phyloP scores from a whole-genome alignment of 2,113 vertebrate species.

The Psammodynastes pulverulentus region DNA sequence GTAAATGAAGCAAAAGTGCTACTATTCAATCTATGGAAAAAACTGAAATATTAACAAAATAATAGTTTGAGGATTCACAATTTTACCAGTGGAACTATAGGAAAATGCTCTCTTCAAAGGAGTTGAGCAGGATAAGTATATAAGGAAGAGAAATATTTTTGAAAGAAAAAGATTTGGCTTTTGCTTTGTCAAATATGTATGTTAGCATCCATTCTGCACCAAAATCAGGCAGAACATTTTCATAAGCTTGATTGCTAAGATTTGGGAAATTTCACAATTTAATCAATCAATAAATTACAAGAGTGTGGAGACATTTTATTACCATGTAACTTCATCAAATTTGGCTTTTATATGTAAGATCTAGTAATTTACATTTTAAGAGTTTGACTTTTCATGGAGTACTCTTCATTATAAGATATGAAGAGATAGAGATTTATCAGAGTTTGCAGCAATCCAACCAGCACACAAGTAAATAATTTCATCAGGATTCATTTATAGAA shows the following conservation, averaged over 20 bases:
- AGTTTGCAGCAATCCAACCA: too few species aligned
- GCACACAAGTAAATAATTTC: too few species aligned
- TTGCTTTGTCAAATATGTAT: conserved; percentile 18
- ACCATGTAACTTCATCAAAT: neutral
- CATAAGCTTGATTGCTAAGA: neutral
- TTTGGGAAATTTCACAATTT: neutral
- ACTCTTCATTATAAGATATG: conserved; percentile 42
- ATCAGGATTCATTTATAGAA: too few species aligned
- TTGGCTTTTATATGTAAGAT: conserved; percentile 25
- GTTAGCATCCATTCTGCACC: neutral
- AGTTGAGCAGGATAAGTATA: neutral
- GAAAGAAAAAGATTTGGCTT: neutral
- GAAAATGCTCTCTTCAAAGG: conserved; percentile 12
- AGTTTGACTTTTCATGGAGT: conserved; percentile 31
- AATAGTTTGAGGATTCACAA: conserved; percentile 52
- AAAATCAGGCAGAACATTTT: neutral
- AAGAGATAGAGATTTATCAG: neutral
- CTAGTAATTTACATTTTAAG: conserved; percentile 53
- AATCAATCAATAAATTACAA: neutral
- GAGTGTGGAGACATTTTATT: neutral
- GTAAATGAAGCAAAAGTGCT: conserved; percentile 47
- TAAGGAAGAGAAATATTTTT: neutral
- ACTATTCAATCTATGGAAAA: conserved; percentile 38
- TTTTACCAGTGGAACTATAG: conserved; percentile 35
- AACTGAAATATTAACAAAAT: conserved; percentile 44